Evolutionary conservation across 2,797 vertebrate genomes (phyloP).

Genomic region (Falco rusticolus): DNA sequence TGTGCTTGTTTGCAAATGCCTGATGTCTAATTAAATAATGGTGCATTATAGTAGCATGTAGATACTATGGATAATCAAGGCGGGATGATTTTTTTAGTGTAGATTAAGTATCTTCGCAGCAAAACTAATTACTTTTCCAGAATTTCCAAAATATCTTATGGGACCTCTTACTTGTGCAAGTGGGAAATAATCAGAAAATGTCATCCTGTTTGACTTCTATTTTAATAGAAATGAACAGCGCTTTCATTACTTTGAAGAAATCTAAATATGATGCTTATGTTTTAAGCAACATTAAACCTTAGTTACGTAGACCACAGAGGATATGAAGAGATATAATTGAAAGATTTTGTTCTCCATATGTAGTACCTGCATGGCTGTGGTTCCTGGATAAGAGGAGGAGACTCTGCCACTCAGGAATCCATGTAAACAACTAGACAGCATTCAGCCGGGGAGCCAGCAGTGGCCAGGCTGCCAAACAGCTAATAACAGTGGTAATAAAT

Average conservation of each 20-base stretch:
- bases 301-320: background rate
- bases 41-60: background rate
- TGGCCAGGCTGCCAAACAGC: background rate
- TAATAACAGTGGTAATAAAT: background rate
- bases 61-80: background rate
- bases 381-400: background rate
- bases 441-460: background rate
- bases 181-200: background rate
- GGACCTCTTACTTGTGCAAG: background rate
- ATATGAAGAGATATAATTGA: background rate
- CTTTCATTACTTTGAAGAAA: background rate
- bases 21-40: background rate
- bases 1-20: background rate
- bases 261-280: background rate
- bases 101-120: background rate
- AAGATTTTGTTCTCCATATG: background rate
- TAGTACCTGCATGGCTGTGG: background rate
- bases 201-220: background rate
- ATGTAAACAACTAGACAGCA: background rate
- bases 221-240: background rate
- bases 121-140: background rate
- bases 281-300: conserved; percentile 5
- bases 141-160: conserved; percentile 7
- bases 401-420: background rate
- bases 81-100: background rate